A percentile compares a stretch with the other conserved stretches of the same genome.
These are phyloP conservation scores for Elysia crispata DNA, from an alignment of 2,888 invertebrate genomes.

Conservation along the genomic window DNA sequence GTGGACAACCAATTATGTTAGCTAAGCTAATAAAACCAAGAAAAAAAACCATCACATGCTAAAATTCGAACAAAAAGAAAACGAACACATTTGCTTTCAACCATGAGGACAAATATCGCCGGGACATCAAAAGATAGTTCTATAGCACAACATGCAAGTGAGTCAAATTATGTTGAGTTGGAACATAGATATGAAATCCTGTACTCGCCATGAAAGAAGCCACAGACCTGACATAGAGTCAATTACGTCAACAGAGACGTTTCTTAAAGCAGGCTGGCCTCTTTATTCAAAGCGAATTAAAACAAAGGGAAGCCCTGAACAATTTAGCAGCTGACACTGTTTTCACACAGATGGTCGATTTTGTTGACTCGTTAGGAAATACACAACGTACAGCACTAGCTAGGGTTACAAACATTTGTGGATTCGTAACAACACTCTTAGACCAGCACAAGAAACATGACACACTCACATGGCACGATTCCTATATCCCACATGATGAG, in stretches of 20 bases:
- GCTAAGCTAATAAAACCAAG: neutral
- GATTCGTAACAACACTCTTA: neutral
- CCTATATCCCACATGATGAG: neutral
- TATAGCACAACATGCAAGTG: neutral
- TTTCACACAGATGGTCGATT: neutral
- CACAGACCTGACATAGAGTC: neutral
- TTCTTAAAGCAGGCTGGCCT: neutral
- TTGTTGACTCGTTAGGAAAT: constrained; percentile 3
- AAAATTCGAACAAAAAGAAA: neutral
- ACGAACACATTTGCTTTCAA: neutral
- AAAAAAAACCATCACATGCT: neutral
- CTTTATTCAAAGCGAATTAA: neutral
- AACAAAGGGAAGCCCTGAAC: neutral
- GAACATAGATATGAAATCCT: neutral
- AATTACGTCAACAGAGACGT: neutral
- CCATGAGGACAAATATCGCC: neutral
- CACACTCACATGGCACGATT: no score
- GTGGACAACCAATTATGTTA: neutral
- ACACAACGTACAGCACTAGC: neutral
- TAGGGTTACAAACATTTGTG: neutral
- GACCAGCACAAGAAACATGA: no score
- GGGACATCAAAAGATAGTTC: neutral
- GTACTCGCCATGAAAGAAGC: constrained; percentile 1
- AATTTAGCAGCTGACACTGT: neutral
- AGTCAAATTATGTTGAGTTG: neutral